Percentiles rank a stretch among this genome's conserved stretches.
Evolutionary conservation across 1,140 invertebrate species (phyloP).

Genomic region (Philaenus spumarius): DNA sequence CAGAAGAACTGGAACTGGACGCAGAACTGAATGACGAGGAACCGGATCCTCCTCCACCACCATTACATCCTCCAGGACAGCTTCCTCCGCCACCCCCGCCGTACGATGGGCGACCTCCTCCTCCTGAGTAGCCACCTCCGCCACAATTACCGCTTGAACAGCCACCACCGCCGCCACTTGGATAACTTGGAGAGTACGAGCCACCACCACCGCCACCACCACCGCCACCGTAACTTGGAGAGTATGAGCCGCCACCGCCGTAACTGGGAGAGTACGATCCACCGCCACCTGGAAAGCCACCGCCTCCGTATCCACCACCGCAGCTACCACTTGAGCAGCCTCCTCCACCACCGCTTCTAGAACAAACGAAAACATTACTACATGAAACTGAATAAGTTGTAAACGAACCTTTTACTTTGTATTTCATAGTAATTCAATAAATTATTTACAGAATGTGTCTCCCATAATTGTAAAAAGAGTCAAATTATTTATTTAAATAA

Average conservation of each 20-base stretch:
- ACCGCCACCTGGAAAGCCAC: too few species aligned
- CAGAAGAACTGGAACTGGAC: too few species aligned
- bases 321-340: background rate
- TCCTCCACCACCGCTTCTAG: background rate
- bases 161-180: background rate
- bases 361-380: too few species aligned
- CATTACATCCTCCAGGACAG: background rate
- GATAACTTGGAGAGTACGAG: background rate
- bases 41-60: background rate
- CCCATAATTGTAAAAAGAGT: too few species aligned
- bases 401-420: too few species aligned
- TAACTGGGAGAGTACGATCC: background rate
- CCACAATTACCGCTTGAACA: background rate
- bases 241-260: too few species aligned
- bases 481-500: too few species aligned
- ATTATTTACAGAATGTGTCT: too few species aligned
- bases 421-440: too few species aligned
- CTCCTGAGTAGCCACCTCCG: conserved; percentile 1
- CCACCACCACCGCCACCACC: background rate
- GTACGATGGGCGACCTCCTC: background rate
- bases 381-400: too few species aligned
- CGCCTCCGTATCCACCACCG: background rate
- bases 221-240: background rate
- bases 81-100: background rate
- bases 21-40: background rate